Conservation (phyloP, 2,797 vertebrate genomes). For the Serranus cabrilla region DNA sequence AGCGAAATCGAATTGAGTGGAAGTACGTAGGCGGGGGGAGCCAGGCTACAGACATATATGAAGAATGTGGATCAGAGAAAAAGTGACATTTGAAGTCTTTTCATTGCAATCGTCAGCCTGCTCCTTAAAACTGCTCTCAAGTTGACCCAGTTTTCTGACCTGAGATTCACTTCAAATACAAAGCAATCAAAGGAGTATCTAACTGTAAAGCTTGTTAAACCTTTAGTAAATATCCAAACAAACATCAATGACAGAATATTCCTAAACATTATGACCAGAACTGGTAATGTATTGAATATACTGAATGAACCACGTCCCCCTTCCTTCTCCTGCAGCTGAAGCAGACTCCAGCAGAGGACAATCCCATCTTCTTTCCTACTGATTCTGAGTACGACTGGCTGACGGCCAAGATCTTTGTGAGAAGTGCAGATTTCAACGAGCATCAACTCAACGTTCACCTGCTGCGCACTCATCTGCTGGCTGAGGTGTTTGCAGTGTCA, state of each 20-base stretch:
- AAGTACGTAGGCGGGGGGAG: too few species aligned
- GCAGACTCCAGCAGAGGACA: slow-evolving; percentile 75
- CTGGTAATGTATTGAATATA: not conserved
- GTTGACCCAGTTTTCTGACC: too few species aligned
- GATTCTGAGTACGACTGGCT: slow-evolving; percentile 77
- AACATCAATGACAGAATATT: not conserved
- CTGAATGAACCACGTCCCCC: not conserved
- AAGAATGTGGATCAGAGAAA: not conserved
- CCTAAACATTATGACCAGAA: not conserved
- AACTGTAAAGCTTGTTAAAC: not conserved
- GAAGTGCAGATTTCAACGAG: slow-evolving; percentile 68
- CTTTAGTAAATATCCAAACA: not conserved
- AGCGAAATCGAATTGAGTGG: too few species aligned
- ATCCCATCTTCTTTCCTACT: slow-evolving; percentile 71
- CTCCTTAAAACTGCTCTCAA: too few species aligned
- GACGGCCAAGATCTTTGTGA: slow-evolving; percentile 75
- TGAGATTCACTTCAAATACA: not conserved
- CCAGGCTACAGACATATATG: too few species aligned
- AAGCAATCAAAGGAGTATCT: not conserved
- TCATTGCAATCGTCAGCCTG: too few species aligned
- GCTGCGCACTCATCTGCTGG: slow-evolving; percentile 84
- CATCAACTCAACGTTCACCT: slow-evolving; percentile 74
- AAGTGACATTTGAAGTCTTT: too few species aligned
- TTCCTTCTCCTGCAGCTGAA: slow-evolving; percentile 61
- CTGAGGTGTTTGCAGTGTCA: slow-evolving; percentile 83